Conservation (phyloP, 2,888 invertebrate genomes). For the Drosophila setosimentum region DNA sequence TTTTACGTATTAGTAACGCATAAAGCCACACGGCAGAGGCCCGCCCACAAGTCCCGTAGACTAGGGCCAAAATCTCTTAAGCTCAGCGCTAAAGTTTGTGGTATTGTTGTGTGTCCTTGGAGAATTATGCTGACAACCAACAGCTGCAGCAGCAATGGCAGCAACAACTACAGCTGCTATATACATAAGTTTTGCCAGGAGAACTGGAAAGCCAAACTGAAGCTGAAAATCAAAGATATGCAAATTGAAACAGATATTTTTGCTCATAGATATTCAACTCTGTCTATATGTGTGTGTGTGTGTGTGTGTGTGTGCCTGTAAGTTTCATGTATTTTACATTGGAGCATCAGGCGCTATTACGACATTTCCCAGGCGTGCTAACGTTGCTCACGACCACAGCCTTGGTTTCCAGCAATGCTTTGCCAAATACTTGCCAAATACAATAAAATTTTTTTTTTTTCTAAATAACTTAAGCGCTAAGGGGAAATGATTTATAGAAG, state of each 20-base stretch:
- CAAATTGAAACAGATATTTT: constrained; percentile 80
- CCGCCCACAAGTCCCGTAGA: constrained; percentile 22
- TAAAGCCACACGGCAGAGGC: constrained; percentile 57
- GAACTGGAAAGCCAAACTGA: constrained; percentile 35
- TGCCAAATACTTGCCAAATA: constrained; percentile 53
- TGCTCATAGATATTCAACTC: constrained; percentile 40
- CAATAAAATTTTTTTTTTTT: constrained; percentile 54
- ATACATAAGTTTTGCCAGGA: constrained; percentile 34
- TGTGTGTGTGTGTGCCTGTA: constrained; percentile 15
- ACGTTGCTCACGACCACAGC: constrained; percentile 31
- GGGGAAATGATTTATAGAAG: constrained; percentile 77
- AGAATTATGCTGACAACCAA: constrained; percentile 60
- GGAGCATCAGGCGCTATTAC: constrained; percentile 68
- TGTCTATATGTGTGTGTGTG: constrained; percentile 2
- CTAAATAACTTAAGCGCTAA: constrained; percentile 77
- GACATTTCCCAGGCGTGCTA: constrained; percentile 71
- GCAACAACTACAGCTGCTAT: constrained; percentile 40
- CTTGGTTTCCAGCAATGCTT: constrained; percentile 25
- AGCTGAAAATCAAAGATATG: constrained; percentile 78
- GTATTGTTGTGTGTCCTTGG: constrained; percentile 68
- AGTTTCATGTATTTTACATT: constrained; percentile 69
- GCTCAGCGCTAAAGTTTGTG: constrained; percentile 63
- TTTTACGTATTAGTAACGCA: constrained; percentile 71
- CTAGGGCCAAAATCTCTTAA: constrained; percentile 59
- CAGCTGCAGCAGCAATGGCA: constrained; percentile 7